Conservation (phyloP, 2,113 vertebrate genomes). For the Percopsis transmontana region DNA sequence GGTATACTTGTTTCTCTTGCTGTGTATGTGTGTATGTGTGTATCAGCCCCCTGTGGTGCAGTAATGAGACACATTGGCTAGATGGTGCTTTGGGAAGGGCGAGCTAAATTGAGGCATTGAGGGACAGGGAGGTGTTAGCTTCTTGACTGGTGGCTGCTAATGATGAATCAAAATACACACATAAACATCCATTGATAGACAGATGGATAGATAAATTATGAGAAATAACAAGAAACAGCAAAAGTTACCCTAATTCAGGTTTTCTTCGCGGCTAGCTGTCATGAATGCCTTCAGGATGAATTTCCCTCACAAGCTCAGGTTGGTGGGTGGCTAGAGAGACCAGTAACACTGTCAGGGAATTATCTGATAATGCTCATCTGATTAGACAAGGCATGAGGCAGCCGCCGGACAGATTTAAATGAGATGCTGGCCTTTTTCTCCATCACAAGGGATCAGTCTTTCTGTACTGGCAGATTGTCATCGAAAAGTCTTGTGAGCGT, state of each 20-base stretch:
- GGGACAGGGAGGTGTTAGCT: constrained; percentile 38
- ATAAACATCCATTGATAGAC: constrained; percentile 36
- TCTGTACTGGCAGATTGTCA: not conserved
- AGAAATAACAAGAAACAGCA: not conserved
- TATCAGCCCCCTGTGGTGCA: constrained; percentile 42
- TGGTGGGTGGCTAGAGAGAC: constrained; percentile 7
- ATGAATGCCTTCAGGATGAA: constrained; percentile 25
- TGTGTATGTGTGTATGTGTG: constrained; percentile 13
- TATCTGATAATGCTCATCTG: constrained; percentile 13
- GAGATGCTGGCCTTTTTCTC: constrained; percentile 11
- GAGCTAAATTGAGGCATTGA: constrained; percentile 51
- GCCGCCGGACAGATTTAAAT: constrained; percentile 39
- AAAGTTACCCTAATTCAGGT: constrained; percentile 29
- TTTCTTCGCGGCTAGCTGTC: constrained; percentile 22
- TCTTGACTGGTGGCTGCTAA: constrained; percentile 27
- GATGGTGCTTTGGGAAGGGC: constrained; percentile 65
- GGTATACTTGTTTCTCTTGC: constrained; percentile 17
- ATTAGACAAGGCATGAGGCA: constrained; percentile 11
- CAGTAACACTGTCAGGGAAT: constrained; percentile 18
- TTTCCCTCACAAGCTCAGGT: not conserved
- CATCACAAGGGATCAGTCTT: not conserved
- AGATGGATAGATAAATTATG: not conserved
- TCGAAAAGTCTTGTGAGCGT: not conserved
- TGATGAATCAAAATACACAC: constrained; percentile 49
- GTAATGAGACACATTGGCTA: constrained; percentile 67